phyloP scores from a whole-genome alignment of 2,888 invertebrate genomes.

The Drosophila cyrtoloma region DNA sequence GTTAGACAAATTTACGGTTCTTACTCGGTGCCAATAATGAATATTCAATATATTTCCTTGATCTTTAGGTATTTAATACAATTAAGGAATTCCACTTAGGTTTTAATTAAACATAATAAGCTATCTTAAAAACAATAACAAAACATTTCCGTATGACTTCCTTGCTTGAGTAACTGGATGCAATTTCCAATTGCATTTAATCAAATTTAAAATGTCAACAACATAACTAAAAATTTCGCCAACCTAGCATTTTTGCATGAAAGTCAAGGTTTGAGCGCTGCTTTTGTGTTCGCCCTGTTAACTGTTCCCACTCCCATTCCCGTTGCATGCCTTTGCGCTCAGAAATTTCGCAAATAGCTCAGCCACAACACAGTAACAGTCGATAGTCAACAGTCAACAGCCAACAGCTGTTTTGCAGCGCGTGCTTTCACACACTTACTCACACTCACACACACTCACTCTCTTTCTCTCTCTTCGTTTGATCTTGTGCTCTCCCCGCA shows the following conservation, averaged over 20 bases:
- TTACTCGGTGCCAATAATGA: background rate
- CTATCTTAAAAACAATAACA: background rate
- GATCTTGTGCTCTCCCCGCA: conserved; percentile 24
- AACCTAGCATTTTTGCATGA: conserved; percentile 3
- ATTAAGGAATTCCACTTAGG: background rate
- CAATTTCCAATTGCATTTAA: background rate
- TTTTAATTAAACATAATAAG: background rate
- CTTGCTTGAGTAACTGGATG: background rate
- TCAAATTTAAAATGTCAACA: conserved; percentile 16
- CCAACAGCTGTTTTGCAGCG: conserved; percentile 61
- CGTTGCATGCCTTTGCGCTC: conserved; percentile 38
- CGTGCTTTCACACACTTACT: conserved; percentile 15
- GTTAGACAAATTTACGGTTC: background rate
- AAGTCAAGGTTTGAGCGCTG: conserved; percentile 41
- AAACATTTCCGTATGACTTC: background rate
- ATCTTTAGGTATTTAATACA: background rate
- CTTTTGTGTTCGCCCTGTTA: conserved; percentile 13
- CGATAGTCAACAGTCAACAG: conserved; percentile 46
- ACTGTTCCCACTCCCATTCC: conserved; percentile 42
- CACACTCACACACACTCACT: conserved; percentile 10
- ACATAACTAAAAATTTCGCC: conserved; percentile 2
- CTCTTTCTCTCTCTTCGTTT: conserved; percentile 8
- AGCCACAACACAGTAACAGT: conserved; percentile 27
- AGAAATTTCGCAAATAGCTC: conserved; percentile 65
- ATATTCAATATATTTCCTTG: background rate